Base-by-base conservation (phyloP, 2,888 invertebrate species). In the Brachyptera putata region DNA sequence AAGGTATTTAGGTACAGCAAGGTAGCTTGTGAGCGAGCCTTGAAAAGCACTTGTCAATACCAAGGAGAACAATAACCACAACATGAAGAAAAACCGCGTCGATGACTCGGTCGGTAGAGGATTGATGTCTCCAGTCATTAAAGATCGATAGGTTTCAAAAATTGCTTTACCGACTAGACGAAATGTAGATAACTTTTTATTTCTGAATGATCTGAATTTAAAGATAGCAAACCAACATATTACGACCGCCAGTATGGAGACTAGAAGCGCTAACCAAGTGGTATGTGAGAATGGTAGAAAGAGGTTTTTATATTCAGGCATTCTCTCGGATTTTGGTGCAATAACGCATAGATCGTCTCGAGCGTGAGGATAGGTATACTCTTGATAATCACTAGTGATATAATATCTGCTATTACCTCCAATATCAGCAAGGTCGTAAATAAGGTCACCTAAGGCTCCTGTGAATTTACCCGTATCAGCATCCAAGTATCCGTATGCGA, bases 11-110 rank as follows among this genome's bases (percentile, higher is more conserved):
- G 70, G 70, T 14, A 70, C 72, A 22, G 75, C 74, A 62, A 75
- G 77, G 1, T 75, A 75, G 39, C 71, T 74, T 41, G 76, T 72
- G 48, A 79, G 67, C 14, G 72, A 72, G 13, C 78, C 77, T 65
- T 76, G 73, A 61, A 77, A 75, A 30, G 75, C 58, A 0, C 76
- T 73, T 22, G 70, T 69, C 22, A 76, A 66, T 1, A 77, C 76
- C 1, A 79, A 64, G 30, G 72, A 73, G 39, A 75, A 71, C 2
- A 76, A 57, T 11, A 78, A 63, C 55, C 70, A 71, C 3, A 68
- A 60, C 1, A 70, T 68, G 9, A 76, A 66, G 61, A 46, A 24
- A 13, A 24, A 16, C 4, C 46, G 21, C 7, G 21, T 21, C 5
- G 9, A 7, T 7, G 46, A 24, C 1, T 4, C 22, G 11, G 9